These are phyloP conservation scores for Hyperoplus immaculatus DNA, from an alignment of 2,797 vertebrate genomes.

Conservation along the genomic window DNA sequence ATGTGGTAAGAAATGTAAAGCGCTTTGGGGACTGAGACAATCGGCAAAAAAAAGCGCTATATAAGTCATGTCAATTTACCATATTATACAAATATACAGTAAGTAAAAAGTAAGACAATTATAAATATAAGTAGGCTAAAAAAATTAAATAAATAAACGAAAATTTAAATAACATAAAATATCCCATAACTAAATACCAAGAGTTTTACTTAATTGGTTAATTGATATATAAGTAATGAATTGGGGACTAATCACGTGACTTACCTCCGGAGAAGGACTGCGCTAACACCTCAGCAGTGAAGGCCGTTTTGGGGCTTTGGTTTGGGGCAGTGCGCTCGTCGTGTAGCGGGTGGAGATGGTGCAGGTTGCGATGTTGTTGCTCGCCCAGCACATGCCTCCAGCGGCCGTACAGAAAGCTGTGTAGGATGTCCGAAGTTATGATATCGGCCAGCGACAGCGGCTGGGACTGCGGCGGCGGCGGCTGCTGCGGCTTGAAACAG, in stretches of 20 bases:
- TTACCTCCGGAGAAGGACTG: slow-evolving; percentile 98
- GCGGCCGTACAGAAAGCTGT: slow-evolving; percentile 97
- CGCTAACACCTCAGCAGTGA: slow-evolving; percentile 96
- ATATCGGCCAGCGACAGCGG: slow-evolving; percentile 92
- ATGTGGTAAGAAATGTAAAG: too few relatives aligned
- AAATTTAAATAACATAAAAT: too few relatives aligned
- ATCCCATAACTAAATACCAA: too few relatives aligned
- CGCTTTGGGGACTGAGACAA: too few relatives aligned
- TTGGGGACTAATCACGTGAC: slow-evolving; percentile 55
- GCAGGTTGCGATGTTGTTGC: slow-evolving; percentile 86
- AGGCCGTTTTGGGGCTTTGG: slow-evolving; percentile 93
- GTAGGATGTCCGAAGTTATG: slow-evolving; percentile 98
- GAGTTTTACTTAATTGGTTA: too few relatives aligned
- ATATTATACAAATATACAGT: too few relatives aligned
- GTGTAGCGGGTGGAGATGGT: slow-evolving; percentile 88
- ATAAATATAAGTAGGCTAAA: too few relatives aligned
- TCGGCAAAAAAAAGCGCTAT: too few relatives aligned
- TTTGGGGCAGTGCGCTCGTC: slow-evolving; percentile 88
- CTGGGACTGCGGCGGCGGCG: slow-evolving; percentile 83
- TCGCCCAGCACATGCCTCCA: slow-evolving; percentile 96
- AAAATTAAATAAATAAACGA: too few relatives aligned
- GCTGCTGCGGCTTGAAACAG: slow-evolving; percentile 87
- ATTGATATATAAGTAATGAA: too few relatives aligned
- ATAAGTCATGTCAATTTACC: too few relatives aligned
- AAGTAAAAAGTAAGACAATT: too few relatives aligned